Evolutionary conservation across 2,888 invertebrate genomes (phyloP).

Genomic region (Andrena haemorrhoa): DNA sequence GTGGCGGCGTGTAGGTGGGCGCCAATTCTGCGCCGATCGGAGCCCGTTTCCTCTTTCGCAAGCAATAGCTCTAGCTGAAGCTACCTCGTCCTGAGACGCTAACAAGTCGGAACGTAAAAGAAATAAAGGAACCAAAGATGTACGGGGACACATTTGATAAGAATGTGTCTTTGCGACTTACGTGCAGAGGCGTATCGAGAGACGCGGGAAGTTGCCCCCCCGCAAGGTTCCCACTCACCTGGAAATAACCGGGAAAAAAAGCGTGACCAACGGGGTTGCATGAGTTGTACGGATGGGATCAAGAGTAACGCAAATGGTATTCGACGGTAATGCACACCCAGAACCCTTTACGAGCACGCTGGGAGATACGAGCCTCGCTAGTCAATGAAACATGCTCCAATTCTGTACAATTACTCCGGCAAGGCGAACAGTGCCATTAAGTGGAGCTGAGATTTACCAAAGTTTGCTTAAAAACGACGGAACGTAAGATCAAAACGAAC

Average conservation of each 20-base stretch:
- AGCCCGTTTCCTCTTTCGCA: background rate
- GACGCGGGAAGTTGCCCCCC: constrained; percentile 82
- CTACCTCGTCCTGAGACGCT: constrained; percentile 29
- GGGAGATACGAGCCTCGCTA: background rate
- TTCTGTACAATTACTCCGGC: background rate
- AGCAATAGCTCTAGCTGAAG: constrained; percentile 46
- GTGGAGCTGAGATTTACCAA: no score
- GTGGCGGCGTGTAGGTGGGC: background rate
- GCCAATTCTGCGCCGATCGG: background rate
- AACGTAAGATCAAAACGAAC: background rate
- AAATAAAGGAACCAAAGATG: constrained; percentile 17
- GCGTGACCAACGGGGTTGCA: constrained; percentile 76
- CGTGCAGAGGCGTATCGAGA: constrained; percentile 82
- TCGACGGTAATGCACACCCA: constrained; percentile 5
- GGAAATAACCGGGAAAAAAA: constrained; percentile 83
- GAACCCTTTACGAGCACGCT: background rate
- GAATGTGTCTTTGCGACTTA: constrained; percentile 80
- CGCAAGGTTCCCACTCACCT: constrained; percentile 84
- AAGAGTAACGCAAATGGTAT: constrained; percentile 40
- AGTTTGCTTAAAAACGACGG: no score
- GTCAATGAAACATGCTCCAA: background rate
- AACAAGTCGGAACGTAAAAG: constrained; percentile 21
- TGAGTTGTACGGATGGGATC: constrained; percentile 62
- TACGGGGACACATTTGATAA: constrained; percentile 65
- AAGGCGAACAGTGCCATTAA: background rate